phyloP scores from a whole-genome alignment of 2,797 vertebrate species.

The Botia kubotai region DNA sequence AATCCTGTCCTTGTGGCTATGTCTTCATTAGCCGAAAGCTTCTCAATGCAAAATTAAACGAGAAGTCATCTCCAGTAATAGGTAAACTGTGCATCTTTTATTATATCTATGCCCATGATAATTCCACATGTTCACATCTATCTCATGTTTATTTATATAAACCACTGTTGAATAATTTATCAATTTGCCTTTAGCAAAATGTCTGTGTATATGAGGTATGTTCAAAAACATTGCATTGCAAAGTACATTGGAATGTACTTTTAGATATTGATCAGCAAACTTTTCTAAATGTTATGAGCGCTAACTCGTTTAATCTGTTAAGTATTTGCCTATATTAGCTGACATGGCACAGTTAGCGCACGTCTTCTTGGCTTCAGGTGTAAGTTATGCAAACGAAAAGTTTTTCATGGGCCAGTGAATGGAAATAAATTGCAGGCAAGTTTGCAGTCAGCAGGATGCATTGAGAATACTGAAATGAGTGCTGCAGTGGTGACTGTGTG shows the following conservation, averaged over 20 bases:
- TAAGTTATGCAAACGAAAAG: neutral
- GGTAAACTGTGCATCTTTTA: constrained; percentile 74
- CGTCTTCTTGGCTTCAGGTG: neutral
- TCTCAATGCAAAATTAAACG: constrained; percentile 89
- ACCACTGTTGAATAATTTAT: neutral
- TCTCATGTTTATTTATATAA: neutral
- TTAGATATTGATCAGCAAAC: neutral
- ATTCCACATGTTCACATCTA: neutral
- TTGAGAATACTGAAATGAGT: constrained; percentile 46
- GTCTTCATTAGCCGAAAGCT: constrained; percentile 98
- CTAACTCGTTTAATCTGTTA: neutral
- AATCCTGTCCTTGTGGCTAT: constrained; percentile 95
- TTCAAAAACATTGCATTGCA: neutral
- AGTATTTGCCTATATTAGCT: neutral
- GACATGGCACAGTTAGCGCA: neutral
- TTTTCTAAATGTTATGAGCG: neutral
- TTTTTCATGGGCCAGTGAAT: neutral
- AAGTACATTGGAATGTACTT: neutral
- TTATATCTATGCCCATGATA: neutral
- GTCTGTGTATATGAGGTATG: constrained; percentile 1
- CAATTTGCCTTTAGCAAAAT: neutral
- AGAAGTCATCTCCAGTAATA: constrained; percentile 86
- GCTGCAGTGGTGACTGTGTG: constrained; percentile 58
- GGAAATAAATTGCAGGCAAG: constrained; percentile 32
- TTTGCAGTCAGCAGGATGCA: constrained; percentile 43